A percentile compares a stretch with the other conserved stretches of the same genome.
phyloP scores from a whole-genome alignment of 2,888 invertebrate genomes.

The Drosophila borborema region DNA sequence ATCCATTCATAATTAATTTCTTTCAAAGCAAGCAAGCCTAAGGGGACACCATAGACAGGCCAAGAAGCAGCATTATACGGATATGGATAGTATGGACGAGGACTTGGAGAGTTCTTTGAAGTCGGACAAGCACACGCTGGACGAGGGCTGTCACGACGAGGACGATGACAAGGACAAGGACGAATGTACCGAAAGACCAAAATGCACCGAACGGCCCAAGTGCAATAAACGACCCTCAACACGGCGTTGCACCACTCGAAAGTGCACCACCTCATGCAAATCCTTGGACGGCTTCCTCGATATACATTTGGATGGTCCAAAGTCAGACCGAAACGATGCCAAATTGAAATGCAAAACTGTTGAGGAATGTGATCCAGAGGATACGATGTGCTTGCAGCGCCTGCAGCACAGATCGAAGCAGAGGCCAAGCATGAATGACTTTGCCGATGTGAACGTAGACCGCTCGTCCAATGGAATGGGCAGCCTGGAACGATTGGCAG shows the following conservation, averaged over 20 bases:
- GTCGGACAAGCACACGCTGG: slow-evolving; percentile 6
- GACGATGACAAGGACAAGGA: slow-evolving; percentile 44
- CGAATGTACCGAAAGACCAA: slow-evolving; percentile 23
- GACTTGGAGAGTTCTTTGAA: slow-evolving; percentile 24
- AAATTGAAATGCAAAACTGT: slow-evolving; percentile 18
- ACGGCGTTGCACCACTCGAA: slow-evolving; percentile 23
- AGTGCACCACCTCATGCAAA: slow-evolving; percentile 12
- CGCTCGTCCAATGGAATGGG: slow-evolving; percentile 12
- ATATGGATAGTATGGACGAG: slow-evolving; percentile 24
- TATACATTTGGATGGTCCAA: slow-evolving; percentile 23
- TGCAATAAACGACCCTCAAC: slow-evolving; percentile 37
- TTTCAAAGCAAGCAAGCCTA: slow-evolving; percentile 60
- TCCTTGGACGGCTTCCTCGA: slow-evolving; percentile 27
- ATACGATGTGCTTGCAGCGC: slow-evolving; percentile 50
- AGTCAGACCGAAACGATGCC: background rate
- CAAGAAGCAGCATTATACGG: slow-evolving; percentile 33
- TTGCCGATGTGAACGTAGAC: slow-evolving; percentile 1
- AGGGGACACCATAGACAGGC: slow-evolving; percentile 32
- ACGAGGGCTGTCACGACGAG: slow-evolving; percentile 54
- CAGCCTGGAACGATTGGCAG: slow-evolving; percentile 31
- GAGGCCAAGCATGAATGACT: slow-evolving; percentile 13
- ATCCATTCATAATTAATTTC: slow-evolving; percentile 12
- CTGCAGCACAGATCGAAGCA: slow-evolving; percentile 22
- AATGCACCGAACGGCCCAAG: slow-evolving; percentile 30
- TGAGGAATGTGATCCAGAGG: slow-evolving; percentile 53